Evolutionary conservation across 2,888 invertebrate genomes (phyloP).

Genomic region (Neoascia interrupta): DNA sequence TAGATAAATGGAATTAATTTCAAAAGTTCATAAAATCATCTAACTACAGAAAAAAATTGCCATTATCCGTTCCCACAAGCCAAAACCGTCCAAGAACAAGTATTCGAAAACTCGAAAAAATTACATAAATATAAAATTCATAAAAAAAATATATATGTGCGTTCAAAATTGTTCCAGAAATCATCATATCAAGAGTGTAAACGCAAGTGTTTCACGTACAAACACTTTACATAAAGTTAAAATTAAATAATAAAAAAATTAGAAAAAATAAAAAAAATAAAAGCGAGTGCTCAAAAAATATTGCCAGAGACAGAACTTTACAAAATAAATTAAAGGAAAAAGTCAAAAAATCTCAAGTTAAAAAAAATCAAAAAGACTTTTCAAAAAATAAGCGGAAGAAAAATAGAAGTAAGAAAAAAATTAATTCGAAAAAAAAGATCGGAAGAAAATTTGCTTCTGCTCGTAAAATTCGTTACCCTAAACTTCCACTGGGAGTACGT

Average conservation of each 20-base stretch:
- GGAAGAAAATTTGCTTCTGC: slow-evolving; percentile 46
- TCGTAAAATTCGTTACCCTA: slow-evolving; percentile 80
- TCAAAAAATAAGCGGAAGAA: slow-evolving; percentile 16
- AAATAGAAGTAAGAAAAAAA: slow-evolving; percentile 43
- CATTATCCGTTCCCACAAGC: slow-evolving; percentile 80
- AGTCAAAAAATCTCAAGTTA: slow-evolving; percentile 11
- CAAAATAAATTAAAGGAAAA: not conserved
- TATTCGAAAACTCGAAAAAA: slow-evolving; percentile 24
- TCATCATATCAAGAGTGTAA: slow-evolving; percentile 28
- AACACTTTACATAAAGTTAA: slow-evolving; percentile 29
- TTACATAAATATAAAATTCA: slow-evolving; percentile 29
- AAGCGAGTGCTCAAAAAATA: slow-evolving; percentile 44
- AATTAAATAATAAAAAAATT: slow-evolving; percentile 10
- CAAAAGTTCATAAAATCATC: slow-evolving; percentile 8
- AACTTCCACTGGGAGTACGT: slow-evolving; percentile 83
- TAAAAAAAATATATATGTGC: slow-evolving; percentile 41
- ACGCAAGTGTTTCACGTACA: slow-evolving; percentile 41
- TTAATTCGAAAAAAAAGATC: slow-evolving; percentile 65
- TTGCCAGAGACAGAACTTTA: slow-evolving; percentile 20
- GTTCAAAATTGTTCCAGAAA: slow-evolving; percentile 20
- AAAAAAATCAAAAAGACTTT: slow-evolving; percentile 44
- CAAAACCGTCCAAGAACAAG: slow-evolving; percentile 61
- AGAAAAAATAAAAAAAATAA: slow-evolving; percentile 18
- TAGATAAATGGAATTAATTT: too few relatives aligned
- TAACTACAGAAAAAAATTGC: slow-evolving; percentile 76